These are phyloP conservation scores for Rhynchotus rufescens DNA, from an alignment of 2,797 vertebrate species.

Conservation along the genomic window DNA sequence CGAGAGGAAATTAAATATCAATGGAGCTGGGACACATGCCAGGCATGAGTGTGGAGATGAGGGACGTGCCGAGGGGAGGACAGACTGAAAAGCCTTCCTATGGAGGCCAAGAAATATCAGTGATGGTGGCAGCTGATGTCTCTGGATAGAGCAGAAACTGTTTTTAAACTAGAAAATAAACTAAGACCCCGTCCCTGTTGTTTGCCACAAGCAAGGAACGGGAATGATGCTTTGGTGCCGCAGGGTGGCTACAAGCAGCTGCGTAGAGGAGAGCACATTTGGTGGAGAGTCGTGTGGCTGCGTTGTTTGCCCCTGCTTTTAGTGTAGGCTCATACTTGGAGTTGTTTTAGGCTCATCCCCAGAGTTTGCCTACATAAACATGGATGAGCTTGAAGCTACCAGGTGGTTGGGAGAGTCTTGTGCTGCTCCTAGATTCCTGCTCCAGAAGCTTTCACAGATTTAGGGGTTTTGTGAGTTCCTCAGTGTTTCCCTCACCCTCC, in stretches of 20 bases:
- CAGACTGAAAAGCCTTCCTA: background rate
- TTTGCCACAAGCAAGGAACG: background rate
- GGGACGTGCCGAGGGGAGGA: background rate
- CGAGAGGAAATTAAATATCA: background rate
- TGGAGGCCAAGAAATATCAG: background rate
- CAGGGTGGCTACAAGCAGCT: background rate
- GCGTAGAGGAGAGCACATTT: too few species aligned
- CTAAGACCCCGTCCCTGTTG: background rate
- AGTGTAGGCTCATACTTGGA: background rate
- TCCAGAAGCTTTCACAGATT: background rate
- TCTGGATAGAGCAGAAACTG: background rate
- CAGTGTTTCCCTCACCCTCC: background rate
- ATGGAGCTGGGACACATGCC: background rate
- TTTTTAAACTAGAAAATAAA: background rate
- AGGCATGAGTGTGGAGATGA: accelerated
- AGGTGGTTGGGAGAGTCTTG: too few species aligned
- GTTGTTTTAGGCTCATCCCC: background rate
- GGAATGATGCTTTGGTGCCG: background rate
- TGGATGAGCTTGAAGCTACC: accelerated
- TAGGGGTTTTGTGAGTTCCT: background rate
- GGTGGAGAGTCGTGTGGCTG: accelerated
- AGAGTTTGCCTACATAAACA: background rate
- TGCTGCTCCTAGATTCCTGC: accelerated
- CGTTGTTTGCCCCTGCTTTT: background rate
- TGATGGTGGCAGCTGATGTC: background rate